Percentiles rank a stretch among this genome's conserved stretches.
Conservation (phyloP, 2,797 vertebrate species). For the Distichodus sexfasciatus region DNA sequence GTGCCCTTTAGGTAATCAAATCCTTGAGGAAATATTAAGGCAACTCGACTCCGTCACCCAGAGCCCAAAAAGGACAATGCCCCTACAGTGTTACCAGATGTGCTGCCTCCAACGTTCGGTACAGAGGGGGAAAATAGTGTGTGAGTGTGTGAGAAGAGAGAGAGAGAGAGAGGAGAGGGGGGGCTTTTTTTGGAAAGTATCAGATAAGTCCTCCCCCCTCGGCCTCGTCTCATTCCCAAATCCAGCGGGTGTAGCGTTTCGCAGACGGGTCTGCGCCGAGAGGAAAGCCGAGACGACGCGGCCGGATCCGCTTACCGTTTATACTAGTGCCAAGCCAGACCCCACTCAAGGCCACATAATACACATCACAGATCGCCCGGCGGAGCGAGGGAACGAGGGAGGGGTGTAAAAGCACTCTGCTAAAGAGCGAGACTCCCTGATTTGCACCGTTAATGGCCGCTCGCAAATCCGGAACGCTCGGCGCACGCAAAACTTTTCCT, state of each 20-base stretch:
- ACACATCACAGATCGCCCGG: conserved; percentile 88
- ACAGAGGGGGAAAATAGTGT: conserved; percentile 76
- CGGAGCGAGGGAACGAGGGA: no score
- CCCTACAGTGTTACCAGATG: conserved; percentile 98
- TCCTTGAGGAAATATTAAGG: conserved; percentile 90
- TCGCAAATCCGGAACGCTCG: conserved; percentile 15
- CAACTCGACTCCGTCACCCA: conserved; percentile 81
- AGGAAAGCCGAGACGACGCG: conserved; percentile 83
- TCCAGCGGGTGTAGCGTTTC: conserved; percentile 91
- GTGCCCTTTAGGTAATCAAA: conserved; percentile 88
- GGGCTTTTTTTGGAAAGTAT: conserved; percentile 86
- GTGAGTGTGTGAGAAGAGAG: conserved; percentile 43
- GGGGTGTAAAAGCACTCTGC: conserved; percentile 57
- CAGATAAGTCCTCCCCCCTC: conserved; percentile 84
- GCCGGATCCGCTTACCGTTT: conserved; percentile 91
- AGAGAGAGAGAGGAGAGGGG: conserved; percentile 20
- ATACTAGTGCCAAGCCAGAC: conserved; percentile 93
- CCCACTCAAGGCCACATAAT: conserved; percentile 88
- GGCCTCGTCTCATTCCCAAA: conserved; percentile 85
- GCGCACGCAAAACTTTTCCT: neutral
- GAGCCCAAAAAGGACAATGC: conserved; percentile 91
- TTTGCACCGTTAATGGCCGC: conserved; percentile 46
- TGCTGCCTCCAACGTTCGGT: conserved; percentile 85
- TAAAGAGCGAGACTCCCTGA: conserved; percentile 40
- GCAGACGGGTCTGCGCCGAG: conserved; percentile 90